phyloP scores from a whole-genome alignment of 2,113 vertebrate genomes.

The Ptilorrhoa leucosticta region DNA sequence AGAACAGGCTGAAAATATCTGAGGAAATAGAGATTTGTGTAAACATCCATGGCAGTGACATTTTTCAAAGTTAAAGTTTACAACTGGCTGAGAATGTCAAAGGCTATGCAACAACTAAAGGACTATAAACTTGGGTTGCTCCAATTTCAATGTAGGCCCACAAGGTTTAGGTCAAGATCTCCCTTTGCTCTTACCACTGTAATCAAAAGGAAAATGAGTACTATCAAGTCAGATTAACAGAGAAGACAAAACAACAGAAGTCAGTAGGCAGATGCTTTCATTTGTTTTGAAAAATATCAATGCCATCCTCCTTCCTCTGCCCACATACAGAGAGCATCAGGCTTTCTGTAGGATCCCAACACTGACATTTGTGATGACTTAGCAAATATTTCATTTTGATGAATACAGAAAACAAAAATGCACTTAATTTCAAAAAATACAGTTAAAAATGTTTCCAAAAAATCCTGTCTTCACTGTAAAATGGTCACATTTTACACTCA shows the following conservation, averaged over 20 bases:
- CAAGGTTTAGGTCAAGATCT: neutral
- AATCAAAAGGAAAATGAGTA: neutral
- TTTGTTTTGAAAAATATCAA: neutral
- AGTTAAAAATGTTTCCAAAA: neutral
- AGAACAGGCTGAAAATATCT: slow-evolving; percentile 99
- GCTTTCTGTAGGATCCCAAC: neutral
- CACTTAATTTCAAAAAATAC: neutral
- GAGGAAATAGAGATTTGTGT: neutral
- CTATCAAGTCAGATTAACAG: neutral
- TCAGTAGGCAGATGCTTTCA: slow-evolving; percentile 6
- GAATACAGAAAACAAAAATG: neutral
- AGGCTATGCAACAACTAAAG: neutral
- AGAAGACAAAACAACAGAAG: slow-evolving; percentile 29
- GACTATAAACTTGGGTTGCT: neutral
- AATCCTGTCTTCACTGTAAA: neutral
- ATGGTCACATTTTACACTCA: neutral
- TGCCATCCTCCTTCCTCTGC: neutral
- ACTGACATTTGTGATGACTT: neutral
- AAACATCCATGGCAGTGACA: neutral
- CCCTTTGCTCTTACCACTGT: neutral
- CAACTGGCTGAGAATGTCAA: neutral
- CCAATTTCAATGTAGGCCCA: neutral
- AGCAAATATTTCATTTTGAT: neutral
- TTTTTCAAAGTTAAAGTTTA: neutral
- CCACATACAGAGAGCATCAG: neutral